Conservation (phyloP, 2,888 invertebrate genomes). For the Rotaria socialis region DNA sequence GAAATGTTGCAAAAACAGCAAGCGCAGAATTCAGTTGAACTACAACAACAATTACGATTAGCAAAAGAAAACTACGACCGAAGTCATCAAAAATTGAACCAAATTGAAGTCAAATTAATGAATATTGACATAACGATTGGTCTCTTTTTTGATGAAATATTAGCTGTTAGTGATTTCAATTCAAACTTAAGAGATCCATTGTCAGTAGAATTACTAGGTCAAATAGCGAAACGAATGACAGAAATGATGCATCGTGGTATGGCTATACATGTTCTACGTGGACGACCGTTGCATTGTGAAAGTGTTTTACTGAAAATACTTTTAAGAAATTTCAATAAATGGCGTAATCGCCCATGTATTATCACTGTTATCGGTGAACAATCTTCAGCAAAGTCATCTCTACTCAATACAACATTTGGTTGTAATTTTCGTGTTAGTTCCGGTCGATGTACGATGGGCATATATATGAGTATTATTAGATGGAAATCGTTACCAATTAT, state of each 20-base stretch:
- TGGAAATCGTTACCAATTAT: slow-evolving; percentile 11
- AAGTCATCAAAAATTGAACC: neutral
- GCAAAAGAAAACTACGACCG: neutral
- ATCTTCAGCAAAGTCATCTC: slow-evolving; percentile 41
- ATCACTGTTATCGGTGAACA: slow-evolving; percentile 43
- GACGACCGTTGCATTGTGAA: neutral
- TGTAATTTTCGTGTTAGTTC: slow-evolving; percentile 45
- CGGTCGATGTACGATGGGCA: slow-evolving; percentile 39
- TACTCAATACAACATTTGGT: slow-evolving; percentile 42
- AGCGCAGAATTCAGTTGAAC: neutral
- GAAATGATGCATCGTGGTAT: neutral
- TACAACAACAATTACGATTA: neutral
- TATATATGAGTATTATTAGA: slow-evolving; percentile 36
- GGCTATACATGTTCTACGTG: neutral
- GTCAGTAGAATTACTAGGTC: neutral
- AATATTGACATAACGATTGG: neutral
- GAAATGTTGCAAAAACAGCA: neutral
- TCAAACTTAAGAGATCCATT: neutral
- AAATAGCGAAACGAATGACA: neutral
- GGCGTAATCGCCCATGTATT: neutral
- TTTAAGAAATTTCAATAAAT: neutral
- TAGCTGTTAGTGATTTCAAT: neutral
- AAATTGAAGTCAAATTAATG: neutral
- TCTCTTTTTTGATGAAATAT: neutral
- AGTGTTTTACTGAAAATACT: neutral